Evolutionary conservation across 2,797 vertebrate species (phyloP).

Genomic region (Todus mexicanus): DNA sequence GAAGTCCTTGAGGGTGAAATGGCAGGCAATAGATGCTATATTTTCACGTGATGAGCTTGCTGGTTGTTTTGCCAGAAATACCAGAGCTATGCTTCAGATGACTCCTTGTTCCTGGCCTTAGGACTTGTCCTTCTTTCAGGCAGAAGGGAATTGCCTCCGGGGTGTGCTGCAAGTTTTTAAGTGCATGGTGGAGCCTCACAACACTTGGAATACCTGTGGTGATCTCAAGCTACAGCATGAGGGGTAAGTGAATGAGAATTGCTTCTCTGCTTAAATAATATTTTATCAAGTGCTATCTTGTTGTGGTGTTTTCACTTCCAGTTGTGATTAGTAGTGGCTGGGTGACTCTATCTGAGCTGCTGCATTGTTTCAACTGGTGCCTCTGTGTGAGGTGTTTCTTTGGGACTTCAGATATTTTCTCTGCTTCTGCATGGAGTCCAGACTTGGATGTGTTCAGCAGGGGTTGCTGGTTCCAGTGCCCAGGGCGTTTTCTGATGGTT

Average conservation of each 20-base stretch:
- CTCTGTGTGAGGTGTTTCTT: not conserved
- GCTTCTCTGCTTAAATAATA: not conserved
- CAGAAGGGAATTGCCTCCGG: not conserved
- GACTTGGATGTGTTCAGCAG: not conserved
- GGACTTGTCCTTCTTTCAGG: not conserved
- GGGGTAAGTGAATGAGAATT: not conserved
- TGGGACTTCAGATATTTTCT: not conserved
- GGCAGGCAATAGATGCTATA: accelerated
- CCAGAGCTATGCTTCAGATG: accelerated
- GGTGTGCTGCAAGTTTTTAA: not conserved
- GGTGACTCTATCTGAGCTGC: not conserved
- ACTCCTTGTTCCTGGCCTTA: not conserved
- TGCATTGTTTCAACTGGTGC: not conserved
- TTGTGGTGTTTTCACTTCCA: not conserved
- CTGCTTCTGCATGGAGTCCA: not conserved
- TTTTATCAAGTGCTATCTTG: not conserved
- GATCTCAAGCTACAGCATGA: accelerated
- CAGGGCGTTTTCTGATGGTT: not conserved
- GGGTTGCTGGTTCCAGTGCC: not conserved
- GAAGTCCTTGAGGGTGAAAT: too few species aligned
- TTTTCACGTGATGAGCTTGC: accelerated
- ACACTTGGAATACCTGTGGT: not conserved
- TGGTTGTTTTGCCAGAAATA: not conserved
- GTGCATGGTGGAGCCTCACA: accelerated
- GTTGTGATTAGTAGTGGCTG: not conserved